Conservation (phyloP, 2,113 vertebrate genomes). For the Nesogale talazaci region DNA sequence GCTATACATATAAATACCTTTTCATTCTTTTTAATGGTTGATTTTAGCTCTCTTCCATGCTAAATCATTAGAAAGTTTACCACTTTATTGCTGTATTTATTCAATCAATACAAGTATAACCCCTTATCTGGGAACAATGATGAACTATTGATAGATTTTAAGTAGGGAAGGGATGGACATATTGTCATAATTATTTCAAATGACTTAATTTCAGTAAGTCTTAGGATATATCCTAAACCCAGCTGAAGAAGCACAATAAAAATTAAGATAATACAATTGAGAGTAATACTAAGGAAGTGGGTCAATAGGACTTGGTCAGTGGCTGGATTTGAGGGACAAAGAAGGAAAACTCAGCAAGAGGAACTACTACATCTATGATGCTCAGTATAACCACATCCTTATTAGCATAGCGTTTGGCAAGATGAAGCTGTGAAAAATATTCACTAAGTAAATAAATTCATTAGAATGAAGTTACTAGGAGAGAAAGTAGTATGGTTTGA, state of each 20-base stretch:
- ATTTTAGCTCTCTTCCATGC: too few relatives aligned
- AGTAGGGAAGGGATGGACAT: neutral
- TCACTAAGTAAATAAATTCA: slow-evolving; percentile 47
- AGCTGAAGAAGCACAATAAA: neutral
- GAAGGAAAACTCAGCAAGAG: neutral
- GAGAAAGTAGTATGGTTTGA: neutral
- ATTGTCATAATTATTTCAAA: neutral
- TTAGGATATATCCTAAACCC: neutral
- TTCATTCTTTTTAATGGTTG: too few relatives aligned
- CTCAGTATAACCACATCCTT: neutral
- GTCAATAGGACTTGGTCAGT: neutral
- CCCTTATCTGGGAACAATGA: neutral
- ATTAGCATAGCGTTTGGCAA: neutral
- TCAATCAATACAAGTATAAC: too few relatives aligned
- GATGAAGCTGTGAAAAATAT: neutral
- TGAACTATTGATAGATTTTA: neutral
- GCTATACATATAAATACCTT: too few relatives aligned
- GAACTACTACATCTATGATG: neutral
- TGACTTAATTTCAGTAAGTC: neutral
- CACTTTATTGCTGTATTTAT: too few relatives aligned
- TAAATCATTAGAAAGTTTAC: too few relatives aligned
- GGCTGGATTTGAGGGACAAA: neutral
- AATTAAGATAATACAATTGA: neutral
- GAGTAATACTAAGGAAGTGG: neutral
- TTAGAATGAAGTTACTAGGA: neutral